Percentiles rank a stretch among this genome's conserved stretches.
These are phyloP conservation scores for Orussus abietinus DNA, from an alignment of 1,140 invertebrate species.

Conservation along the genomic window DNA sequence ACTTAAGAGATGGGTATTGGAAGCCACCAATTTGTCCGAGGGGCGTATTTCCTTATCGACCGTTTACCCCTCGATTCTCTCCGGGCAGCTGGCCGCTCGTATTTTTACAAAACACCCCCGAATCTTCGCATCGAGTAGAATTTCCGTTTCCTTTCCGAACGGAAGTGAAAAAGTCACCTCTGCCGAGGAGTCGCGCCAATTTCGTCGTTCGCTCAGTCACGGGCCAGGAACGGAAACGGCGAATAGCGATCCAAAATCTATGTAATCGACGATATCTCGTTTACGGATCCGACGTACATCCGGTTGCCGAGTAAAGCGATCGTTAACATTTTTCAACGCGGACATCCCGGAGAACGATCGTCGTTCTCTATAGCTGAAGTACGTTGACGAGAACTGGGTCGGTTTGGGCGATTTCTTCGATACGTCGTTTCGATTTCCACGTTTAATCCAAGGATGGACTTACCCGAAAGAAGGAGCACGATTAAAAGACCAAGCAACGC, in stretches of 20 bases:
- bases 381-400: constrained; percentile 22
- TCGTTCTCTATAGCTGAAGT: constrained; percentile 2
- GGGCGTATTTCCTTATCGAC: constrained; percentile 14
- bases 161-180: too few species aligned
- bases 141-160: too few species aligned
- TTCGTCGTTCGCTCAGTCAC: too few species aligned
- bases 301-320: too few species aligned
- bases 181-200: too few species aligned
- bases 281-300: too few species aligned
- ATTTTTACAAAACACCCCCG: constrained; percentile 9
- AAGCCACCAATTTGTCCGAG: too few species aligned
- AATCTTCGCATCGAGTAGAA: constrained; percentile 1
- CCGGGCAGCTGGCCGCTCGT: neutral
- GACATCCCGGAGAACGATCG: too few species aligned
- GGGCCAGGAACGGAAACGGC: too few species aligned
- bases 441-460: constrained; percentile 11
- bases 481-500: constrained; percentile 27
- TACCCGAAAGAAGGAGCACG: constrained; percentile 32
- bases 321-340: too few species aligned
- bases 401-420: constrained; percentile 25
- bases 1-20: constrained; percentile 12
- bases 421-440: constrained; percentile 27
- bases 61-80: neutral
- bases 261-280: too few species aligned
- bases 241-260: too few species aligned